Evolutionary conservation across 2,888 invertebrate species (phyloP).

Genomic region (Lutraria lutraria): DNA sequence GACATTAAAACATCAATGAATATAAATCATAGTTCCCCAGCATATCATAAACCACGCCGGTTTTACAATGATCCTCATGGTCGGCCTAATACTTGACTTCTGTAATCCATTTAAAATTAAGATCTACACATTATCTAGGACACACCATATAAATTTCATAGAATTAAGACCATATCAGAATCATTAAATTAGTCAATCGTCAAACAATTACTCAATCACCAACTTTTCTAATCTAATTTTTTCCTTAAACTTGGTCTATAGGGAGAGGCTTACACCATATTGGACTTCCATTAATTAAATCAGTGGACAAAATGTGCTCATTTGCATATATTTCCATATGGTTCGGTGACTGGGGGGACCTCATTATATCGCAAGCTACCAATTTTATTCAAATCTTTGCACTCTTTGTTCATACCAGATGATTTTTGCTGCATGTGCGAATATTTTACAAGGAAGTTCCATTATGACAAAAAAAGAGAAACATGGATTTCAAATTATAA

Average conservation of each 20-base stretch:
- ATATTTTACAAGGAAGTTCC: background rate
- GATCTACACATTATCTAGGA: background rate
- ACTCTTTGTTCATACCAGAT: background rate
- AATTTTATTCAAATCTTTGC: constrained; percentile 25
- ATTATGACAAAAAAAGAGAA: background rate
- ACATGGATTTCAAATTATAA: constrained; percentile 22
- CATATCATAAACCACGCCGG: background rate
- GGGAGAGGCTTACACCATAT: constrained; percentile 31
- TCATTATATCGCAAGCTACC: background rate
- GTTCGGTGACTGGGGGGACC: constrained; percentile 17
- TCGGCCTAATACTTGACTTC: background rate
- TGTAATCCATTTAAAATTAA: background rate
- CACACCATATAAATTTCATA: constrained; percentile 2
- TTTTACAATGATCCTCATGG: background rate
- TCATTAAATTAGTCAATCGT: constrained; percentile 24
- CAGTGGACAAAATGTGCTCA: constrained; percentile 52
- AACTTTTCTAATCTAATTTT: constrained; percentile 22
- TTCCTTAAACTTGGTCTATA: background rate
- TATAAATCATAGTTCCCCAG: constrained; percentile 4
- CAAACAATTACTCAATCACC: constrained; percentile 17
- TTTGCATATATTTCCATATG: constrained; percentile 63
- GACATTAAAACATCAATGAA: constrained; percentile 12
- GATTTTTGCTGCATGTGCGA: constrained; percentile 13
- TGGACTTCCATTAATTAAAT: constrained; percentile 52
- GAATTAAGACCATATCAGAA: constrained; percentile 8